Evolutionary conservation across 2,888 invertebrate genomes (phyloP).

Genomic region (Brachycybe producta): DNA sequence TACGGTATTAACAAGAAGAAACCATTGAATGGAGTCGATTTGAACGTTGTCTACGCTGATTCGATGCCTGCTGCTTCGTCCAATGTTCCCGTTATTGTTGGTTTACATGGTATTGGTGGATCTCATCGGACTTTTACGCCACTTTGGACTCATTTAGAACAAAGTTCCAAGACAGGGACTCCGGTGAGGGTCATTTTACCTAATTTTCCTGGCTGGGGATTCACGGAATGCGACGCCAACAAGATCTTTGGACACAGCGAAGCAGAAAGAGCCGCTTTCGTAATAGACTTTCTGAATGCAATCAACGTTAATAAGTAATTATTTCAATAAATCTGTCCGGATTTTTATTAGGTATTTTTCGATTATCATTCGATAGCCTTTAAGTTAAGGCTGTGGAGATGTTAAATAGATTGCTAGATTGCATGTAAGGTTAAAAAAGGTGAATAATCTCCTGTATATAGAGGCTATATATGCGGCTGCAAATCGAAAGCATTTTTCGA

Average conservation of each 20-base stretch:
- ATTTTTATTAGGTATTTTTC: neutral
- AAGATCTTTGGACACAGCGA: neutral
- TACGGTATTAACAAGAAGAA: neutral
- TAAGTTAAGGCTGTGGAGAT: no score
- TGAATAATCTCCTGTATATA: no score
- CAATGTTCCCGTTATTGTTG: constrained; percentile 1
- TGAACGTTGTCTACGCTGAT: constrained; percentile 12
- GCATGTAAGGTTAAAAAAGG: no score
- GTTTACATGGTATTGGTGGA: constrained; percentile 8
- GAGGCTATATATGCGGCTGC: no score
- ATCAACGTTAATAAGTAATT: constrained; percentile 9
- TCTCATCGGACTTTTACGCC: neutral
- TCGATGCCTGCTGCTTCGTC: neutral
- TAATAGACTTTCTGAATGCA: constrained; percentile 4
- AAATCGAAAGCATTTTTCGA: no score
- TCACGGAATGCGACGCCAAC: neutral
- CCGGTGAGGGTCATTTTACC: constrained; percentile 8
- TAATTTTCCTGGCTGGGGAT: constrained; percentile 9
- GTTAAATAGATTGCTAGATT: no score
- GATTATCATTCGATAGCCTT: no score
- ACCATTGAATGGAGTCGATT: constrained; percentile 8
- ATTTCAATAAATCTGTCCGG: neutral
- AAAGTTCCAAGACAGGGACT: no score
- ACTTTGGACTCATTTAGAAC: neutral
- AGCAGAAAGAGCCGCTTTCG: constrained; percentile 6